Evolutionary conservation across 1,140 invertebrate species (phyloP).

Genomic region (Gryon sp.): DNA sequence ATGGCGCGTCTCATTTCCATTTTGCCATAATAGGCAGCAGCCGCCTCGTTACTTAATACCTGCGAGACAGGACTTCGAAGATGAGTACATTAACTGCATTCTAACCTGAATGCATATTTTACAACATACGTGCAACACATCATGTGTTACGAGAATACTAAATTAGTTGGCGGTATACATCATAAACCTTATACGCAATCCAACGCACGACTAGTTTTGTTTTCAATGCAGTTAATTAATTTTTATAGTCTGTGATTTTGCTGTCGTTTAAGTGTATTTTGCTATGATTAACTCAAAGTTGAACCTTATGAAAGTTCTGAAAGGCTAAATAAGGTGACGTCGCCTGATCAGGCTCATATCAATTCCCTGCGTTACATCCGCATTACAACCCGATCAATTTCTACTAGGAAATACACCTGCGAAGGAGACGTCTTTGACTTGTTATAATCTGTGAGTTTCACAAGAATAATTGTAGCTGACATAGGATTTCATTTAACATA

Average conservation of each 20-base stretch:
- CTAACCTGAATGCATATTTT: constrained; percentile 66
- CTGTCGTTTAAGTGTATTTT: too few species aligned
- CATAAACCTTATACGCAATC: constrained; percentile 46
- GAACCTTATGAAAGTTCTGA: too few species aligned
- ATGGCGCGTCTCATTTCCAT: constrained; percentile 64
- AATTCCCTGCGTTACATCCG: too few species aligned
- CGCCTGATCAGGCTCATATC: too few species aligned
- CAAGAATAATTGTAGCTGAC: too few species aligned
- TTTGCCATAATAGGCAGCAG: constrained; percentile 62
- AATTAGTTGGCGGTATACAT: constrained; percentile 29
- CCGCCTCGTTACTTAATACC: constrained; percentile 64
- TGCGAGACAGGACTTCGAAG: constrained; percentile 63
- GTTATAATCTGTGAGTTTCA: too few species aligned
- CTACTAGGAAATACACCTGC: too few species aligned
- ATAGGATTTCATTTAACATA: too few species aligned
- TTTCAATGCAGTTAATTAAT: constrained; percentile 52
- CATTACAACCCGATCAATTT: too few species aligned
- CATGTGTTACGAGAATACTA: constrained; percentile 46
- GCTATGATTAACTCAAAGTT: too few species aligned
- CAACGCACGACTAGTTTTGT: constrained; percentile 39
- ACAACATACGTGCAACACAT: constrained; percentile 48
- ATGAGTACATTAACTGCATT: constrained; percentile 65
- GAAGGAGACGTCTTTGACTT: too few species aligned
- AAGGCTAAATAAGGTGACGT: too few species aligned
- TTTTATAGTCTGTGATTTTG: constrained; percentile 52